Base-by-base conservation (phyloP, 2,888 invertebrate species). In the Leucoma salicis region DNA sequence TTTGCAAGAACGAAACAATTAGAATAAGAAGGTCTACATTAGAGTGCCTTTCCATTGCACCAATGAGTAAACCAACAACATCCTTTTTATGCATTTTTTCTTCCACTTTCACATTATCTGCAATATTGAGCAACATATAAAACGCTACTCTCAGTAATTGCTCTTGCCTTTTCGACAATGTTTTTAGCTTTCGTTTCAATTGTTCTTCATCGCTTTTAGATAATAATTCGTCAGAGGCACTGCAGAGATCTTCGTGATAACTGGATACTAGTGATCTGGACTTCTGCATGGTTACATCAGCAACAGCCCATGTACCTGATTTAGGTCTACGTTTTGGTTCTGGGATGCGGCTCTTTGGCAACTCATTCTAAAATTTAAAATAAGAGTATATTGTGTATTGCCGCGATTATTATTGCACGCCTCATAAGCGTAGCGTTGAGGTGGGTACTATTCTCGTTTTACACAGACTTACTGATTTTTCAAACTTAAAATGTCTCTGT, bases 31-130 rank as follows among this genome's bases (percentile, higher is more conserved):
- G 91, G 79, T 99, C 98, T 51, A 94, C 93, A 78, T 97, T 97
- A 11, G 90, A 84, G 62, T 96, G 95, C 50, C 99, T 92, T 66
- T 98, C 97, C 75, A 99, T 91, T 7, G 96, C 95, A 68, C 95
- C 96, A 33, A 96, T 93, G 27, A 99, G 91, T 84, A 98, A 92
- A 27, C 94, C 94, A 2, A 97, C 95, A 53, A 99, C 94, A 68
- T 96, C 96, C 78, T 98, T 96, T 66, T 97, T 96, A 16, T 96
- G 94, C 96, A 99, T 99, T 90, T 99, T 99, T 82, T 97, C 95
- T 82, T 99, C 99, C 2, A 99, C 95, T 76, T 95, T 95, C 6
- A 96, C 93, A 89, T 98, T 99, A 81, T 98, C 98, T 2, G 99
- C 96, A 79, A 99, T 95, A 78, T 99, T 99, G 35, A 99, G 88